Evolutionary conservation across 2,113 vertebrate species (phyloP), one percentile per base, ranked within the genome.

Genomic region (Budorcas taxicolor): DNA sequence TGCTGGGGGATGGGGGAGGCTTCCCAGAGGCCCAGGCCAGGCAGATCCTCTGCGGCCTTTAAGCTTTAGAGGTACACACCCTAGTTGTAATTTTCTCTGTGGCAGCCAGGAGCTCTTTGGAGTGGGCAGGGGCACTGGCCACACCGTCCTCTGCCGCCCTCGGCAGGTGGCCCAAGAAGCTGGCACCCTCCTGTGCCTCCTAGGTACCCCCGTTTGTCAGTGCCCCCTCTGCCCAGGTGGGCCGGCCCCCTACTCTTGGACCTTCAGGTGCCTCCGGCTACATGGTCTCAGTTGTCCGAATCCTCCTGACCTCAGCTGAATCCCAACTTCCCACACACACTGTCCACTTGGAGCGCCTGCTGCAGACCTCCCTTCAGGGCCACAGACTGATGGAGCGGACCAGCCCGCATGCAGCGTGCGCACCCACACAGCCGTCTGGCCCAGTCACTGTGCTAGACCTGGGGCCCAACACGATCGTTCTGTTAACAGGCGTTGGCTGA

Each of bases 241-340:
- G 17, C 10, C n/a, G 2, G 10, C n/a, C 25, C 57, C 45, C 36
- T 15, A 4, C 53, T 55, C 29, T 17, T 33, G 45, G 57, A 29
- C n/a, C 40, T 10, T 3, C 10, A 52, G 60, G 3, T 55, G 40
- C 62, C 90, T 84, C 58, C 1, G 29, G 62, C 64, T 60, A 0
- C n/a, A 43, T 40, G 57, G 33, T 7, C 50, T 3, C 5, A 0
- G 9, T 6, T 60, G 50, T 76, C 13, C 74, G 40, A 50, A 50
- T 13, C 23, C 60, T 62, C 15, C 36, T 21, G 55, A 9, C 29
- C 10, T 60, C 74, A 52, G 36, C 15, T 7, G 67, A 23, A 2
- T 5, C 57, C 33, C 19, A 19, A 0, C 17, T 13, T 67, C 16
- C 76, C 3, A 1, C 0, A 0, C 62, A 27, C 8, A 8, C 15